Evolutionary conservation across 1,140 invertebrate species (phyloP), one percentile per base, ranked within the genome.

Genomic region (Neodiprion pinetum): DNA sequence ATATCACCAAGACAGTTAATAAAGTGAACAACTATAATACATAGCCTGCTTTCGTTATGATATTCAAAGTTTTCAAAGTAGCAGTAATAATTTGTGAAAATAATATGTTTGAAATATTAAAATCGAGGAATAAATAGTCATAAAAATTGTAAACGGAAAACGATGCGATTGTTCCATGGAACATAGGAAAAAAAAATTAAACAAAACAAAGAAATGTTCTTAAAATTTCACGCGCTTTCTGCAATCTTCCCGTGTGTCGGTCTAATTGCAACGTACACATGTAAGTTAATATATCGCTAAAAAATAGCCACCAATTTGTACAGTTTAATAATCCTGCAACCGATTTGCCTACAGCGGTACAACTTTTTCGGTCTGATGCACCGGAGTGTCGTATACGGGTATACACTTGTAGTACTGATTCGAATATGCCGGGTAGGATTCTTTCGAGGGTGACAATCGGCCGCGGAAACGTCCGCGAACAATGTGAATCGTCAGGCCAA

Each of bases 351-450:
- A 87, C 72, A 87, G 77, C 10, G 81, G 82, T 72, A 83, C 81
- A 48, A 88, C 79, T 76, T 88, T 88, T 76, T 86, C 85, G 73
- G 82, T 81, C 69, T 77, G 82, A 75, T 84, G 85, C 68, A 82
- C 77, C 50, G 82, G 83, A 4, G 82, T 83, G 48, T 87, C 86
- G 72, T 88, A 87, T 14, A 78, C 83, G 11, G 86, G 85, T n/a
- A 88, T 84, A 72, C 83, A 86, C 73, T 88, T 88, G 79, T 88
- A 88, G 76, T 88, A 88, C 74, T 88, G 86, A 47, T 84, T 80
- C n/a, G 85, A 83, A 69, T 84, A 85, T 17, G 53, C 53, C 5
- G 82, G 72, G 66, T 84, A 88, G 0, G 83, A 75, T 11, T 75
- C 74, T 48, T 83, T 81, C 17, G 82, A 80, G 0, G 85, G 82